phyloP scores from a whole-genome alignment of 2,797 vertebrate genomes.

The Squalus acanthias region DNA sequence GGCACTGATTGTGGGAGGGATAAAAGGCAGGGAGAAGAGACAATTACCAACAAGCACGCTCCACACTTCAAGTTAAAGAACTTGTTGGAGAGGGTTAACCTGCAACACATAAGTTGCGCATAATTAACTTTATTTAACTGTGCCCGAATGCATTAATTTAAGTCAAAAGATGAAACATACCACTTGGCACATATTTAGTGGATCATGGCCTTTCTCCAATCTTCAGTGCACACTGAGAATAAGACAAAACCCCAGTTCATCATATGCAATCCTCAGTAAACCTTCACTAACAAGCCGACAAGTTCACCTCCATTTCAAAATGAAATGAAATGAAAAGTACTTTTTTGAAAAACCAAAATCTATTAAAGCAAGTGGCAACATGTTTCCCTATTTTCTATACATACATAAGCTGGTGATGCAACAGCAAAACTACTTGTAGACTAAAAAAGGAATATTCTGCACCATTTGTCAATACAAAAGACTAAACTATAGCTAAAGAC shows the following conservation, averaged over 20 bases:
- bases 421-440: not conserved
- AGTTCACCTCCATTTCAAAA: not conserved
- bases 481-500: not conserved
- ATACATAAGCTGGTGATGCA: not conserved
- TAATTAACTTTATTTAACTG: not conserved
- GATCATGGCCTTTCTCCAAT: too few species aligned
- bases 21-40: not conserved
- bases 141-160: not conserved
- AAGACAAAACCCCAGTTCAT: not conserved
- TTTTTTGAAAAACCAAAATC: not conserved
- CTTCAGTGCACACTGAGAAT: not conserved
- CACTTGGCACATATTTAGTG: not conserved
- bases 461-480: not conserved
- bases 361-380: not conserved
- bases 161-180: not conserved
- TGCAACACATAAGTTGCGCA: not conserved
- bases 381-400: not conserved
- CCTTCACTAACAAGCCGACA: not conserved
- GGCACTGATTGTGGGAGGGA: not conserved
- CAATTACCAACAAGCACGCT: not conserved
- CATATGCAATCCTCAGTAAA: not conserved
- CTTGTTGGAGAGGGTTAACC: too few species aligned
- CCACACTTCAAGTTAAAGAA: not conserved
- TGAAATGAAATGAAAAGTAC: not conserved
- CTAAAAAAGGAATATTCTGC: not conserved